Conservation (phyloP, 2,113 vertebrate genomes). For the Chaetodon trifascialis region DNA sequence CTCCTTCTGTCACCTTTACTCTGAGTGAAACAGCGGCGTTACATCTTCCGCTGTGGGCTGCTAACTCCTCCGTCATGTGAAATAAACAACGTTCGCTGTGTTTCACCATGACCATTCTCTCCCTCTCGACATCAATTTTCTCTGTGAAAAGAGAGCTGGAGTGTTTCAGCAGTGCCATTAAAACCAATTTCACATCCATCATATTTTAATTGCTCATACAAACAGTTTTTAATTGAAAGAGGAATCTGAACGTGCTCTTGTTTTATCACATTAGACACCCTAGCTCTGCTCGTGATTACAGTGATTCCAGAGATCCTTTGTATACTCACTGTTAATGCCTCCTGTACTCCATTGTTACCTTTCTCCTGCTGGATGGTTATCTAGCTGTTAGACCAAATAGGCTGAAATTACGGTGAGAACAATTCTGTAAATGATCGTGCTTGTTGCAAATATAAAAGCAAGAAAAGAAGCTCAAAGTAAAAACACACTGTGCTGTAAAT, state of each 20-base stretch:
- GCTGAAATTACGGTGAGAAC: constrained; percentile 11
- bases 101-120: constrained; percentile 1
- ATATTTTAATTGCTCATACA: constrained; percentile 34
- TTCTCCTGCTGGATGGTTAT: constrained; percentile 25
- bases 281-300: constrained; percentile 18
- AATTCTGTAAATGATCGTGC: constrained; percentile 22
- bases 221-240: constrained; percentile 50
- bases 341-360: constrained; percentile 17
- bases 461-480: constrained; percentile 5
- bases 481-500: constrained; percentile 41
- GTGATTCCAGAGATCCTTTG: constrained; percentile 5
- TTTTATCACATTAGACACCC: constrained; percentile 34
- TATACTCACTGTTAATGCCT: background rate
- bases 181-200: constrained; percentile 21
- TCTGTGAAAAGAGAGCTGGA: constrained; percentile 14
- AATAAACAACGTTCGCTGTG: constrained; percentile 20
- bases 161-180: constrained; percentile 6
- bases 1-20: constrained; percentile 48
- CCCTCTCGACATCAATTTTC: constrained; percentile 6
- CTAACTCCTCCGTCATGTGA: constrained; percentile 10
- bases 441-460: constrained; percentile 16
- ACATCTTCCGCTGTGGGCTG: constrained; percentile 21
- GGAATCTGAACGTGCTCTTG: constrained; percentile 25
- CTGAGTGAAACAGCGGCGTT: constrained; percentile 18
- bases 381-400: constrained; percentile 27